Evolutionary conservation across 2,797 vertebrate genomes (phyloP).

Genomic region (Acanthornis magna): DNA sequence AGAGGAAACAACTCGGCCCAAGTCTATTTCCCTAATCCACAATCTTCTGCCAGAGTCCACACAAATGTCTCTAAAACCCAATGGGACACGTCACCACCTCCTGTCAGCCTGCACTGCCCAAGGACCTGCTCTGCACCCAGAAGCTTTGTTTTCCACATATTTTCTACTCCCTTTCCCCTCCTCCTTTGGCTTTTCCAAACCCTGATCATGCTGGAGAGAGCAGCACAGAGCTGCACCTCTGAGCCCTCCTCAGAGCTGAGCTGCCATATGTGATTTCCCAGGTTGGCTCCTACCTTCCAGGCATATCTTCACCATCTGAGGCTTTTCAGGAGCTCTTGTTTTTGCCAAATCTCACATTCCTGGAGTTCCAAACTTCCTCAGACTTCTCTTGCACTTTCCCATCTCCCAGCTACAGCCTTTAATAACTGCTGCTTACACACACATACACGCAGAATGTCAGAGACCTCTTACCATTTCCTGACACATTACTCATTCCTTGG

Average conservation of each 20-base stretch:
- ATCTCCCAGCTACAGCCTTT: not conserved
- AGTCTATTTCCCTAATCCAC: not conserved
- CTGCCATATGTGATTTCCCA: not conserved
- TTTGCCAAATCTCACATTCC: not conserved
- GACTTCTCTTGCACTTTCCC: not conserved
- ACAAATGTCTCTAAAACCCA: not conserved
- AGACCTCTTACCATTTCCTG: not conserved
- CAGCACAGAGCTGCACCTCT: not conserved
- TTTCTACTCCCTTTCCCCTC: not conserved
- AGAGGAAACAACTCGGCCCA: not conserved
- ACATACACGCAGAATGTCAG: not conserved
- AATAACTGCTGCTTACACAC: not conserved
- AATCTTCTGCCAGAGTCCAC: not conserved
- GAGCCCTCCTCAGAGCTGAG: not conserved
- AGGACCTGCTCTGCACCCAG: not conserved
- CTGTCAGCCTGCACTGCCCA: not conserved
- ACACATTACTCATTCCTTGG: not conserved
- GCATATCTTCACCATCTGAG: not conserved
- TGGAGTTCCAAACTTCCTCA: not conserved
- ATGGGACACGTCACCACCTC: rapidly evolving
- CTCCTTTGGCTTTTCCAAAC: not conserved
- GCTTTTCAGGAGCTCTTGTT: not conserved
- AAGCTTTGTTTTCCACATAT: not conserved
- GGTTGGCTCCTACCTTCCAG: not conserved
- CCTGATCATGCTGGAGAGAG: not conserved